Percentiles rank a stretch among this genome's conserved stretches.
Conservation (phyloP, 2,797 vertebrate species). For the Gambelia wislizenii region DNA sequence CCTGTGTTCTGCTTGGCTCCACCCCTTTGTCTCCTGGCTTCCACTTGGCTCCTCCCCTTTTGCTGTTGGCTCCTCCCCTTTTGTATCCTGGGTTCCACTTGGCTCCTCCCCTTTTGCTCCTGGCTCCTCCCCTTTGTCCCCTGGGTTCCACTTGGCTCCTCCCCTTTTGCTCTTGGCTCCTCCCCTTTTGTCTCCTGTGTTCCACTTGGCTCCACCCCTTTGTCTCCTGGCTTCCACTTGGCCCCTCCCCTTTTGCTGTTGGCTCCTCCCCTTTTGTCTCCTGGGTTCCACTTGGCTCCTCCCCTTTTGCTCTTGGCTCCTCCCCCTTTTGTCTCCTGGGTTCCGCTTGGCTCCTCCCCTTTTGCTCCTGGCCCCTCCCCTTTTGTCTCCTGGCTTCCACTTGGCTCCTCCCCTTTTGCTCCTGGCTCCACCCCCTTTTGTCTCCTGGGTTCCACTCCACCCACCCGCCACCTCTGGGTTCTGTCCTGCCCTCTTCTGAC, state of each 20-base stretch:
- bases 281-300: accelerated
- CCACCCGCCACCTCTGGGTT: too few species aligned
- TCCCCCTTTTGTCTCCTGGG: background rate
- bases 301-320: background rate
- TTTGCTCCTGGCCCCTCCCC: too few species aligned
- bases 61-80: background rate
- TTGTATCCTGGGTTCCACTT: background rate
- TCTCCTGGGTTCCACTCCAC: background rate
- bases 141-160: too few species aligned
- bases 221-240: too few species aligned
- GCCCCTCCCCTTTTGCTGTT: accelerated
- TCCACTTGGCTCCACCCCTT: background rate
- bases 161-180: too few species aligned
- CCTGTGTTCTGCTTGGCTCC: too few species aligned
- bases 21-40: accelerated
- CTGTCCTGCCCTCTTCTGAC: background rate
- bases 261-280: background rate
- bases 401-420: too few species aligned
- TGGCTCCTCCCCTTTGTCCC: too few species aligned
- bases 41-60: accelerated
- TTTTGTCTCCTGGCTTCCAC: background rate
- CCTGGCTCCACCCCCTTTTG: too few species aligned
- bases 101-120: background rate
- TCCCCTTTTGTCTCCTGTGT: background rate
- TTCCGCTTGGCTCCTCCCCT: too few species aligned